Conservation (phyloP, 2,888 invertebrate species). For the Megastigmus dorsalis region DNA sequence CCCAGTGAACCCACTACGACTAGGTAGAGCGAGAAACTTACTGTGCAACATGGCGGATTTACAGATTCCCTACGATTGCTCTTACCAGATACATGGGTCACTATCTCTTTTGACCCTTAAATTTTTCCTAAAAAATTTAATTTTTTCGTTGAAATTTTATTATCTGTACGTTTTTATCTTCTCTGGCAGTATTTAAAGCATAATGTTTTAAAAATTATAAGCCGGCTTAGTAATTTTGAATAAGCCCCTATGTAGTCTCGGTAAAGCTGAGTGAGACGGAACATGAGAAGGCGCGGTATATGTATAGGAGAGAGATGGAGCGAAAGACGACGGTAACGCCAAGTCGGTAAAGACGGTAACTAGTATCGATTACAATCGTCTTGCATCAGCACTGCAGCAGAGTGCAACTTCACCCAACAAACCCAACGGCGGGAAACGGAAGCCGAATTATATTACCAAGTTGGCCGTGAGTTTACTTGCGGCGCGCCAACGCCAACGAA, state of each 20-base stretch:
- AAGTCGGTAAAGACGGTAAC: slow-evolving; percentile 69
- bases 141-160: neutral
- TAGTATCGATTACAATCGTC: slow-evolving; percentile 64
- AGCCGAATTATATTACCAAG: neutral
- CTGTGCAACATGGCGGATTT: slow-evolving; percentile 38
- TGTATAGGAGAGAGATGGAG: neutral
- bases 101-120: too few relatives aligned
- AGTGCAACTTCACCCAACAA: too few relatives aligned
- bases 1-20: too few relatives aligned
- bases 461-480: too few relatives aligned
- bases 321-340: slow-evolving; percentile 54
- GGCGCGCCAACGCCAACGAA: too few relatives aligned
- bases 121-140: neutral
- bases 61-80: too few relatives aligned
- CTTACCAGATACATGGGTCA: too few relatives aligned
- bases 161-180: too few relatives aligned
- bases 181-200: too few relatives aligned
- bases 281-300: neutral
- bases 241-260: too few relatives aligned
- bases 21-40: neutral
- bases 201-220: neutral
- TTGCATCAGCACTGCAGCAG: too few relatives aligned
- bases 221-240: too few relatives aligned
- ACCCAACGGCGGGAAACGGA: slow-evolving; percentile 33
- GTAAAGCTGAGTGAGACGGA: neutral